Evolutionary conservation across 2,113 vertebrate genomes (phyloP).

Genomic region (Tor tambroides): DNA sequence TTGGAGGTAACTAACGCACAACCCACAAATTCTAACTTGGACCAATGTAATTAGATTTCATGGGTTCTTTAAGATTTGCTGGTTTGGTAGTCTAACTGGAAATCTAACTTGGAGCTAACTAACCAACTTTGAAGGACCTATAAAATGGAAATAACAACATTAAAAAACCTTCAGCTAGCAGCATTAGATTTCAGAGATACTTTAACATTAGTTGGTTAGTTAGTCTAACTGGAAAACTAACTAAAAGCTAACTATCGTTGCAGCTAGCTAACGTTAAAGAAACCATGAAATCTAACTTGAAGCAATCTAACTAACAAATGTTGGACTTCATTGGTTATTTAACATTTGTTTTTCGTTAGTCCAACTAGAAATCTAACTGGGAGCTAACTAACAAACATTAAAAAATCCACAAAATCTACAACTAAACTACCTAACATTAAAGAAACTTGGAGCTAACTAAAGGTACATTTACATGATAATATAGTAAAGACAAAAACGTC

Average conservation of each 20-base stretch:
- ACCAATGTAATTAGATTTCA: too few relatives aligned
- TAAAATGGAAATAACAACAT: neutral
- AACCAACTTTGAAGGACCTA: too few relatives aligned
- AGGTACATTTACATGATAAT: too few relatives aligned
- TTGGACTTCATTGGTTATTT: neutral
- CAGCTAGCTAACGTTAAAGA: neutral
- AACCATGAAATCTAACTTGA: neutral
- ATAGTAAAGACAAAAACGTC: too few relatives aligned
- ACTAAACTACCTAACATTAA: too few relatives aligned
- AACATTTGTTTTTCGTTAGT: neutral
- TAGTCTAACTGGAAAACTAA: neutral
- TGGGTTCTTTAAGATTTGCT: too few relatives aligned
- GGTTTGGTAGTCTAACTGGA: too few relatives aligned
- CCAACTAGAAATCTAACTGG: neutral
- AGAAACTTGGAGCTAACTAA: neutral
- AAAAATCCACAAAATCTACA: too few relatives aligned
- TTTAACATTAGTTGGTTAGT: neutral
- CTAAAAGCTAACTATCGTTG: too few relatives aligned
- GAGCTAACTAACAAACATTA: neutral
- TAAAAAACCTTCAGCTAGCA: neutral
- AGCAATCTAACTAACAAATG: neutral
- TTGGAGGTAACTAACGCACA: too few relatives aligned
- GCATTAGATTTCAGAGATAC: neutral
- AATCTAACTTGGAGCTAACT: too few relatives aligned
- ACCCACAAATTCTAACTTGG: too few relatives aligned